Conservation (phyloP, 2,797 vertebrate genomes). For the Typhlichthys eigenmanni region DNA sequence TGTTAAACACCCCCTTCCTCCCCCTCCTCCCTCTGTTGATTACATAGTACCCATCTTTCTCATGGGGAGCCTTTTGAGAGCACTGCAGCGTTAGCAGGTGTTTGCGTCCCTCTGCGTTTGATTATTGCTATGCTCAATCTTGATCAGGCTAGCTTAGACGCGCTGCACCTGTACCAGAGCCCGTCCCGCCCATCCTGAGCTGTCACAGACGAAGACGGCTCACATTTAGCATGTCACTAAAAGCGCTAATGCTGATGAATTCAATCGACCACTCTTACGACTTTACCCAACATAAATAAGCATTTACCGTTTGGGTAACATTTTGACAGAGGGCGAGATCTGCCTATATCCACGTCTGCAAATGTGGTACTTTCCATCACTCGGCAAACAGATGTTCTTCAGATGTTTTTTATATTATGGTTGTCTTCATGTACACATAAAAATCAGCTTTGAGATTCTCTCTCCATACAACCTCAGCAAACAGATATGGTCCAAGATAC, state of each 20-base stretch:
- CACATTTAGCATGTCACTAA: slow-evolving; percentile 63
- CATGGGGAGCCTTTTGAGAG: slow-evolving; percentile 50
- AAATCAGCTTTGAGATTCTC: slow-evolving; percentile 14
- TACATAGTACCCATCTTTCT: slow-evolving; percentile 52
- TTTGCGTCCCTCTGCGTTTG: slow-evolving; percentile 58
- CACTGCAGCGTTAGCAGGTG: slow-evolving; percentile 70
- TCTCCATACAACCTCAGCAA: slow-evolving; percentile 20
- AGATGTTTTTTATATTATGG: slow-evolving; percentile 27
- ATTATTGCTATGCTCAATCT: slow-evolving; percentile 70
- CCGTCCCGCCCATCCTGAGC: slow-evolving; percentile 17
- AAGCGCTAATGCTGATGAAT: slow-evolving; percentile 56
- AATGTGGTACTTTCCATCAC: slow-evolving; percentile 12
- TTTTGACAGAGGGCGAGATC: slow-evolving; percentile 11
- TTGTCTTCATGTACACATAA: slow-evolving; percentile 36
- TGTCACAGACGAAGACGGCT: not conserved
- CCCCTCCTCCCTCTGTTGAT: slow-evolving; percentile 32
- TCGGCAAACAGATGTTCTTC: slow-evolving; percentile 41
- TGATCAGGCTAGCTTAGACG: slow-evolving; percentile 49
- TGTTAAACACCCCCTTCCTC: slow-evolving; percentile 16
- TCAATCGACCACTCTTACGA: slow-evolving; percentile 44
- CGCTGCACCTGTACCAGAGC: slow-evolving; percentile 7
- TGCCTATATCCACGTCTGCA: slow-evolving; percentile 10
- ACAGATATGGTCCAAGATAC: slow-evolving; percentile 38
- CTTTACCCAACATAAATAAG: slow-evolving; percentile 62
- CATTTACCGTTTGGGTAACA: slow-evolving; percentile 29